Percentiles rank a stretch among this genome's conserved stretches.
phyloP scores from a whole-genome alignment of 2,113 vertebrate species.

The Clarias batrachus region DNA sequence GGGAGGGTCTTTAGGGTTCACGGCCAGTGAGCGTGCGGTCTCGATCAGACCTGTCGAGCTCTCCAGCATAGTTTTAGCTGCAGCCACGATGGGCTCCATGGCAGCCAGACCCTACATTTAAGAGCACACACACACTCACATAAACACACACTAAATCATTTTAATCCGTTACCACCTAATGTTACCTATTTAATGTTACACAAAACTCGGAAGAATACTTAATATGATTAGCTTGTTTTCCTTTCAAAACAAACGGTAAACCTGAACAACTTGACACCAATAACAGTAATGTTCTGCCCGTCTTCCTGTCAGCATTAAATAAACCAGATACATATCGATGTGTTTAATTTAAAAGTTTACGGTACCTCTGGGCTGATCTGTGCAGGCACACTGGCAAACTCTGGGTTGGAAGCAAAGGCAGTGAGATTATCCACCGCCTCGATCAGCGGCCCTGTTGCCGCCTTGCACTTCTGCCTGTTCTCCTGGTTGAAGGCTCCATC shows the following conservation, averaged over 20 bases:
- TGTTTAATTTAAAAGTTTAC: not conserved
- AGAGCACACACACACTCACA: not conserved
- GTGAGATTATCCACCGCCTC: constrained; percentile 96
- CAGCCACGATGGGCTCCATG: constrained; percentile 90
- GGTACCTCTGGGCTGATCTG: constrained; percentile 92
- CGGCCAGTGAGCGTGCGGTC: constrained; percentile 89
- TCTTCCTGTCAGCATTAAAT: not conserved
- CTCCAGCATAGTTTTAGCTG: constrained; percentile 91
- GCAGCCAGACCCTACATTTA: constrained; percentile 81
- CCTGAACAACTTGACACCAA: no score
- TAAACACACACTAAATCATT: not conserved
- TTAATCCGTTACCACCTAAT: not conserved
- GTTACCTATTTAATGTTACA: not conserved
- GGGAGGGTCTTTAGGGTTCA: constrained; percentile 93
- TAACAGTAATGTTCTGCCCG: not conserved
- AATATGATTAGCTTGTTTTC: not conserved
- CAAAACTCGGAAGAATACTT: not conserved
- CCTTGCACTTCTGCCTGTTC: constrained; percentile 88
- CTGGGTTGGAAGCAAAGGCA: constrained; percentile 93
- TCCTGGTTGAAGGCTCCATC: constrained; percentile 91
- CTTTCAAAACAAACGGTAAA: not conserved
- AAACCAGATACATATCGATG: not conserved
- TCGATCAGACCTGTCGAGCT: constrained; percentile 93
- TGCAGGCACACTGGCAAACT: constrained; percentile 91
- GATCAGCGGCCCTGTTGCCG: constrained; percentile 87